Evolutionary conservation across 2,888 invertebrate genomes (phyloP).

Genomic region (Xanthorhoe spadicearia): DNA sequence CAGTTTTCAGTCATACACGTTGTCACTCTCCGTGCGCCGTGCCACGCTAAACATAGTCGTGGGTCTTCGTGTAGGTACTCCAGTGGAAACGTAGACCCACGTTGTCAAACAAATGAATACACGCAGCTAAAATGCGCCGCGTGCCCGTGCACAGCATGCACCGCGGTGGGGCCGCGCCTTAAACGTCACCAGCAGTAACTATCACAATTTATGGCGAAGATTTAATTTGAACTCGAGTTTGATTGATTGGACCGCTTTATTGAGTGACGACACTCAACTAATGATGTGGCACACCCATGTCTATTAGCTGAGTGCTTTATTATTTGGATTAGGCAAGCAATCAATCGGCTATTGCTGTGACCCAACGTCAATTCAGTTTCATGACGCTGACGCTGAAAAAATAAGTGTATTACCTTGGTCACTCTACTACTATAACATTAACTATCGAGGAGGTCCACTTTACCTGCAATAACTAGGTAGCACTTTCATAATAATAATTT

Average conservation of each 20-base stretch:
- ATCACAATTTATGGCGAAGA: constrained; percentile 21
- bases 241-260: constrained; percentile 33
- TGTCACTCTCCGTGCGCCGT: too few species aligned
- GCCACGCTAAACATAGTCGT: too few species aligned
- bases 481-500: not conserved
- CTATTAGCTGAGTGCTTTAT: constrained; percentile 39
- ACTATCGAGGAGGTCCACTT: not conserved
- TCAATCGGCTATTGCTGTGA: constrained; percentile 37
- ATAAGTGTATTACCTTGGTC: constrained; percentile 3
- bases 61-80: too few species aligned
- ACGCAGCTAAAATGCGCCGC: too few species aligned
- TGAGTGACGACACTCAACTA: constrained; percentile 38
- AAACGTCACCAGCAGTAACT: constrained; percentile 8
- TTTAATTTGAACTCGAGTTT: constrained; percentile 23
- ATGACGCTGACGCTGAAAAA: constrained; percentile 16
- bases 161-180: too few species aligned
- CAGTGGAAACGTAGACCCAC: too few species aligned
- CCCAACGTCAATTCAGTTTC: constrained; percentile 26
- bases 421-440: constrained; percentile 1
- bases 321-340: constrained; percentile 40
- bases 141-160: too few species aligned
- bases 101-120: too few species aligned
- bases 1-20: too few species aligned
- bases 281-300: constrained; percentile 42
- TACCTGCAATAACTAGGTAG: constrained; percentile 9